Evolutionary conservation across 1,140 invertebrate species (phyloP).

Genomic region (Penaeus japonicus): DNA sequence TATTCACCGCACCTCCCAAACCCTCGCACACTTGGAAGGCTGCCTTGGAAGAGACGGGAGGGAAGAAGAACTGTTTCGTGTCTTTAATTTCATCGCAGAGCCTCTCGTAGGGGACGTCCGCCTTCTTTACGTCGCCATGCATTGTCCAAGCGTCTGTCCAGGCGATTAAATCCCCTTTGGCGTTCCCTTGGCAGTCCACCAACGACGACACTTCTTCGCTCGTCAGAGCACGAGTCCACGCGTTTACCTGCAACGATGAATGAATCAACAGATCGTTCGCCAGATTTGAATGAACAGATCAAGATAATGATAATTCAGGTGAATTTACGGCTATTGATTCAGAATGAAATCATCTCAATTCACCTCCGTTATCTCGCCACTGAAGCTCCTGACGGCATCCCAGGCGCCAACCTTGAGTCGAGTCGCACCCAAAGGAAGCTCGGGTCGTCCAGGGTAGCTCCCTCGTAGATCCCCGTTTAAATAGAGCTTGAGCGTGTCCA

Average conservation of each 20-base stretch:
- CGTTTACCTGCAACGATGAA: slow-evolving; percentile 47
- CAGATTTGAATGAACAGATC: neutral
- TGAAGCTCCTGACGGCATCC: slow-evolving; percentile 32
- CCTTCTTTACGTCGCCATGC: slow-evolving; percentile 31
- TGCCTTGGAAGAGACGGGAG: neutral
- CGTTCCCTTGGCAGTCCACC: neutral
- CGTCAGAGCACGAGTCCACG: slow-evolving; percentile 40
- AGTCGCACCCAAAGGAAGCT: slow-evolving; percentile 11
- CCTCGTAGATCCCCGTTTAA: slow-evolving; percentile 42
- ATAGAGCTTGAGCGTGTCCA: slow-evolving; percentile 31
- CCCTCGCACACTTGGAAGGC: slow-evolving; percentile 53
- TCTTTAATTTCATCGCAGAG: slow-evolving; percentile 41
- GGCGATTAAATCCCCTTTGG: slow-evolving; percentile 33
- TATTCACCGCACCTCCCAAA: slow-evolving; percentile 41
- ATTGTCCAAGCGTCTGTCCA: slow-evolving; percentile 38
- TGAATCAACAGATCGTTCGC: neutral
- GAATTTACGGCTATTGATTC: too few relatives aligned
- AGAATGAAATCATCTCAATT: neutral
- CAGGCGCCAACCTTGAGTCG: slow-evolving; percentile 47
- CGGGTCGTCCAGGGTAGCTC: neutral
- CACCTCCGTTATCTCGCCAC: slow-evolving; percentile 38
- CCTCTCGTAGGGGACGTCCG: slow-evolving; percentile 14
- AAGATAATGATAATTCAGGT: neutral
- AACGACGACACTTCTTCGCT: slow-evolving; percentile 27
- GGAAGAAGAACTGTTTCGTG: slow-evolving; percentile 46